A percentile compares a stretch with the other conserved stretches of the same genome.
These are phyloP conservation scores for Oryzias javanicus DNA, from an alignment of 2,113 vertebrate genomes.

Conservation along the genomic window DNA sequence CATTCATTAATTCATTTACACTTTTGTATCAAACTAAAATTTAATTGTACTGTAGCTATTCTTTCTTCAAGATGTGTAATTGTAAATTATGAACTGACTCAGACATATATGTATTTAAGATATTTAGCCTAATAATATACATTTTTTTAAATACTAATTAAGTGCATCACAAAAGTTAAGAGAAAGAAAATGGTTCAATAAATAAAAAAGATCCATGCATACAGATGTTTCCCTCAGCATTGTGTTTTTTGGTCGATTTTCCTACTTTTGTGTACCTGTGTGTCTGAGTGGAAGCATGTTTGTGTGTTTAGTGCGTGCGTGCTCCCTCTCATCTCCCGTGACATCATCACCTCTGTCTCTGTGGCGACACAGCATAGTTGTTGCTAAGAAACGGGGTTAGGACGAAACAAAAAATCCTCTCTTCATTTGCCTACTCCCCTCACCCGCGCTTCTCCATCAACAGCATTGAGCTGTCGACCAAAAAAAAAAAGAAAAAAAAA, in stretches of 20 bases:
- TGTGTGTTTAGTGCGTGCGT: constrained; percentile 22
- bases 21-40: no score
- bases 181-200: background rate
- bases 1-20: no score
- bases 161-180: background rate
- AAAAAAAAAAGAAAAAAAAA: no score
- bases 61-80: no score
- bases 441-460: constrained; percentile 4
- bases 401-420: constrained; percentile 53
- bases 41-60: no score
- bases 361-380: constrained; percentile 60
- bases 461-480: constrained; percentile 5
- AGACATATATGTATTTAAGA: background rate
- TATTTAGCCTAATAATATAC: background rate
- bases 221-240: background rate
- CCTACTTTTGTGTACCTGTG: background rate
- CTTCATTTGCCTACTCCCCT: constrained; percentile 30
- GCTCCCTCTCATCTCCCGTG: constrained; percentile 67
- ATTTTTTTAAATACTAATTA: background rate
- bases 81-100: no score
- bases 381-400: constrained; percentile 77
- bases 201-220: background rate
- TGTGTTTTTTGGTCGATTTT: background rate
- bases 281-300: background rate
- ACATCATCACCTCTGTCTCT: constrained; percentile 68